Base-by-base conservation (phyloP, 2,797 vertebrate genomes). In the Peromyscus eremicus region DNA sequence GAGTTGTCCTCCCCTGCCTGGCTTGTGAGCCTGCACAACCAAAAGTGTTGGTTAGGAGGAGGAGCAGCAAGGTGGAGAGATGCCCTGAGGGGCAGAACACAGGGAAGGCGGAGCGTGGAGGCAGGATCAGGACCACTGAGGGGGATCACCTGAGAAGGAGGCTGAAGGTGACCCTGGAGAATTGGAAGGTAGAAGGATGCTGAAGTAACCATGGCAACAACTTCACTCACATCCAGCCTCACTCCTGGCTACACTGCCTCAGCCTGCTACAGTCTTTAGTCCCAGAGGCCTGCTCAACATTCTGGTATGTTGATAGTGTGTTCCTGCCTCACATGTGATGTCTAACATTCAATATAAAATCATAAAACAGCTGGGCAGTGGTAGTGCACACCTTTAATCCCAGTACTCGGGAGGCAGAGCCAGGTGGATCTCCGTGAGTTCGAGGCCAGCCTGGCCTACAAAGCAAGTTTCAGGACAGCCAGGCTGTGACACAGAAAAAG, bases 341-440 rank as follows among this genome's bases (percentile, higher is more conserved):
- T 83, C 62, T 88, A 64, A 43, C 55, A 95, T 82, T 95, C 76
- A 80, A 12, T 29, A 13, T 62, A 60, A 85, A 94, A 90, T 52
- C 27, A 73, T 68, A 25, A 62, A 68, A 83, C 32, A 66, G 9
- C 68, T 1, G 7, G 34, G 34, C 3, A 1, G 34, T 71, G 68
- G 6, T 71, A 34, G 34, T 7, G 3, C 17, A 37, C 6, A 17
- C 17, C 66, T 34, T n/a, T 71, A 71, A 14, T 37, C 34, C 34
- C 34, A 71, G 34, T 5, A 34, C 68, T 71, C 17, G 2, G 64
- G 64, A 66, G 64, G 13, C 13, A 66, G 17, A 71, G 34, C 2
- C 68, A 70, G 68, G 68, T 8, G 64, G 64, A 66, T 14, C 64
- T 66, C 64, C n/a, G 16, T 32, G 66, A 68, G 66, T 70, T 70